Percentiles rank a stretch among this genome's conserved stretches.
Evolutionary conservation across 2,797 vertebrate genomes (phyloP).

Genomic region (Eulemur albifrons): DNA sequence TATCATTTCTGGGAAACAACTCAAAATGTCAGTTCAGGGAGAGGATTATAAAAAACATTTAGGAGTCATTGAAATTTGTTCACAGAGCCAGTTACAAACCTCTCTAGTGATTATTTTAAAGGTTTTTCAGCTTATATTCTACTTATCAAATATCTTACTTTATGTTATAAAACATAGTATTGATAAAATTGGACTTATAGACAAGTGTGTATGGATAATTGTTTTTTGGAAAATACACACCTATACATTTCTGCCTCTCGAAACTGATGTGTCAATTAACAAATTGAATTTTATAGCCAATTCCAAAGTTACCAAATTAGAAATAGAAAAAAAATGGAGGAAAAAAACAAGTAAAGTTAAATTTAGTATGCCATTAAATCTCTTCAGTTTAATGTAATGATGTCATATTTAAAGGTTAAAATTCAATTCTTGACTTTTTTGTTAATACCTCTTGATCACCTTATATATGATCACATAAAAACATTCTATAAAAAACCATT

Average conservation of each 20-base stretch:
- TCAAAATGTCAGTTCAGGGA: not conserved
- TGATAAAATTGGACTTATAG: not conserved
- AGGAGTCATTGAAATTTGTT: not conserved
- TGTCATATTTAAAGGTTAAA: not conserved
- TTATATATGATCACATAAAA: not conserved
- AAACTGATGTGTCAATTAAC: not conserved
- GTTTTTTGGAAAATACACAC: not conserved
- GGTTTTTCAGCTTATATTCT: not conserved
- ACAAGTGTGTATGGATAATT: not conserved
- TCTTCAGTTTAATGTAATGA: not conserved
- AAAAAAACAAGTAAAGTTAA: not conserved
- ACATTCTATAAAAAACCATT: not conserved
- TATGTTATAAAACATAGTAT: not conserved
- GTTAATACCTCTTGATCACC: not conserved
- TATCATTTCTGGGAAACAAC: not conserved
- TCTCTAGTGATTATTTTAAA: constrained; percentile 31
- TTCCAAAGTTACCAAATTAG: not conserved
- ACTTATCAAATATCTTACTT: not conserved
- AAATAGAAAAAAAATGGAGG: not conserved
- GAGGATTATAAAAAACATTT: not conserved
- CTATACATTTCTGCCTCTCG: not conserved
- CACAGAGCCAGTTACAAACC: not conserved
- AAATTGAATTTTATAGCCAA: not conserved
- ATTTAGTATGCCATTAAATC: not conserved
- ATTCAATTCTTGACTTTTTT: not conserved